phyloP scores from a whole-genome alignment of 35 echinoderm and acorn worm genomes.

The Lytechinus variegatus region DNA sequence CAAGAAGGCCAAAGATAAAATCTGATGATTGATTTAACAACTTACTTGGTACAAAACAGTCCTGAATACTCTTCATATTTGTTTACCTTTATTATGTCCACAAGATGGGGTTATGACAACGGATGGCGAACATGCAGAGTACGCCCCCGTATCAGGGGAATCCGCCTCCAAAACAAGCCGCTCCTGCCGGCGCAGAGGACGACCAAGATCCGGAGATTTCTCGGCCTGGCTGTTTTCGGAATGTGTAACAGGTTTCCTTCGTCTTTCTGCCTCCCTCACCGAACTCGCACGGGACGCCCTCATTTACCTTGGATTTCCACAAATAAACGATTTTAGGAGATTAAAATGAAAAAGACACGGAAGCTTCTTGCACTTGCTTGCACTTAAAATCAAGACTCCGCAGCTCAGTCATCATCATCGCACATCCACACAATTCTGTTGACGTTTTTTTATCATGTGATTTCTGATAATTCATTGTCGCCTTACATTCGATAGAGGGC shows the following conservation, averaged over 20 bases:
- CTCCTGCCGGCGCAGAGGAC: constrained; percentile 8
- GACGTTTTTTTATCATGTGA: too few species aligned
- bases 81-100: background rate
- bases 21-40: too few species aligned
- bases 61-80: too few species aligned
- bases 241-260: background rate
- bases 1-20: too few species aligned
- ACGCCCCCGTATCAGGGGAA: background rate
- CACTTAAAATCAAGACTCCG: too few species aligned
- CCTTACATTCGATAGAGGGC: background rate
- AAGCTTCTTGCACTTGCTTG: too few species aligned
- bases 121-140: background rate
- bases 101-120: background rate
- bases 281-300: background rate
- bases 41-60: too few species aligned
- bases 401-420: too few species aligned
- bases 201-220: background rate
- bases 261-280: background rate
- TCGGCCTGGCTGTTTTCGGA: background rate
- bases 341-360: too few species aligned
- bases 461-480: background rate
- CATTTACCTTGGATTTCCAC: background rate
- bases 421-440: too few species aligned
- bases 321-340: too few species aligned
- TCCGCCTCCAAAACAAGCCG: background rate